A percentile compares a stretch with the other conserved stretches of the same genome.
Conservation (phyloP, 2,888 invertebrate genomes). For the Kryphioiulus occultus region DNA sequence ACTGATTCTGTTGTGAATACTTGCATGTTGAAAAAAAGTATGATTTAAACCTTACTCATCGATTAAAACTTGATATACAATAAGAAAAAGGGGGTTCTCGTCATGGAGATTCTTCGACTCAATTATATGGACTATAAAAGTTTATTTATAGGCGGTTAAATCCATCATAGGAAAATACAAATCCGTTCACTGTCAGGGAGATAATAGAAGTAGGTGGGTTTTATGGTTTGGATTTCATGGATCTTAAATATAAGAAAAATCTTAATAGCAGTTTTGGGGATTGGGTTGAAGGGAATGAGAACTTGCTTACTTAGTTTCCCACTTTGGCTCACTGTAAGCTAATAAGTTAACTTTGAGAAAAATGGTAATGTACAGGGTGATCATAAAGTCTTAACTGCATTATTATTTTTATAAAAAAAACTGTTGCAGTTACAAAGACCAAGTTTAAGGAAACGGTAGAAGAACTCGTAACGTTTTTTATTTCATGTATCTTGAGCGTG, state of each 20-base stretch:
- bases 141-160: slow-evolving; percentile 36
- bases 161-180: slow-evolving; percentile 24
- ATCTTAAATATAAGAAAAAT: slow-evolving; percentile 23
- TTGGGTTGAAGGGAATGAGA: neutral
- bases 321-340: neutral
- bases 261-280: slow-evolving; percentile 32
- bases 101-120: neutral
- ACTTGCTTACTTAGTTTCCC: slow-evolving; percentile 3
- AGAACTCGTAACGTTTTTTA: no score
- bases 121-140: slow-evolving; percentile 6
- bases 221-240: slow-evolving; percentile 32
- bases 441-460: no score
- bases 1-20: no score
- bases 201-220: slow-evolving; percentile 22
- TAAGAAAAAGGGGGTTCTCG: neutral
- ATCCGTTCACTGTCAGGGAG: slow-evolving; percentile 32
- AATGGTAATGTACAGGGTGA: slow-evolving; percentile 6
- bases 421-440: no score
- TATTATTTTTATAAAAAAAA: no score
- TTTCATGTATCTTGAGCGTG: no score
- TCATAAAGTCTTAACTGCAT: neutral
- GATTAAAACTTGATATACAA: neutral
- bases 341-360: neutral
- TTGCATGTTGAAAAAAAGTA: neutral
- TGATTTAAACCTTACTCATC: neutral